Percentiles rank a stretch among this genome's conserved stretches.
Conservation (phyloP, 2,797 vertebrate genomes). For the Morelia viridis region DNA sequence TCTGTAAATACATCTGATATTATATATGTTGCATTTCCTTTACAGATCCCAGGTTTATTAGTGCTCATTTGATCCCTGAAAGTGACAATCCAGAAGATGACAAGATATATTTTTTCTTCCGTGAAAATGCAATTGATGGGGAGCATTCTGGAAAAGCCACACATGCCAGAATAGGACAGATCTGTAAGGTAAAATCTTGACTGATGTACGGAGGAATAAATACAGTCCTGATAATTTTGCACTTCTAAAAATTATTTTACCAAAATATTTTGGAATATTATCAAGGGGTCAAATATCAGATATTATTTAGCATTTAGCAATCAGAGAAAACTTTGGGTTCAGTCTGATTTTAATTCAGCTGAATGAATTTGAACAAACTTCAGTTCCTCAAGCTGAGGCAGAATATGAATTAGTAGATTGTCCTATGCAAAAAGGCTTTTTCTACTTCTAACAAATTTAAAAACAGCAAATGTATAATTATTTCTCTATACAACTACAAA, state of each 20-base stretch:
- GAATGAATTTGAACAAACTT: background rate
- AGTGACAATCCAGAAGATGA: constrained; percentile 98
- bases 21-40: background rate
- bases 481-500: background rate
- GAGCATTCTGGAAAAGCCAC: constrained; percentile 96
- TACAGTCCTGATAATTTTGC: background rate
- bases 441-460: background rate
- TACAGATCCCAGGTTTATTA: constrained; percentile 94
- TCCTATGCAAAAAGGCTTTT: background rate
- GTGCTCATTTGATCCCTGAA: constrained; percentile 91
- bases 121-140: constrained; percentile 95
- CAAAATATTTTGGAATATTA: background rate
- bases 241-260: background rate
- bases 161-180: constrained; percentile 93
- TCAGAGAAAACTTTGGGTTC: background rate
- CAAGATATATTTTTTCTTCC: constrained; percentile 98
- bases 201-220: background rate
- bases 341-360: background rate
- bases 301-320: background rate
- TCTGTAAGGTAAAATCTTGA: constrained; percentile 87
- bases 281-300: background rate
- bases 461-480: background rate
- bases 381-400: background rate
- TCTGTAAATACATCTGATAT: background rate
- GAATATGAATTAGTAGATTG: background rate